Evolutionary conservation across 2,797 vertebrate species (phyloP).

Genomic region (Limosa lapponica): DNA sequence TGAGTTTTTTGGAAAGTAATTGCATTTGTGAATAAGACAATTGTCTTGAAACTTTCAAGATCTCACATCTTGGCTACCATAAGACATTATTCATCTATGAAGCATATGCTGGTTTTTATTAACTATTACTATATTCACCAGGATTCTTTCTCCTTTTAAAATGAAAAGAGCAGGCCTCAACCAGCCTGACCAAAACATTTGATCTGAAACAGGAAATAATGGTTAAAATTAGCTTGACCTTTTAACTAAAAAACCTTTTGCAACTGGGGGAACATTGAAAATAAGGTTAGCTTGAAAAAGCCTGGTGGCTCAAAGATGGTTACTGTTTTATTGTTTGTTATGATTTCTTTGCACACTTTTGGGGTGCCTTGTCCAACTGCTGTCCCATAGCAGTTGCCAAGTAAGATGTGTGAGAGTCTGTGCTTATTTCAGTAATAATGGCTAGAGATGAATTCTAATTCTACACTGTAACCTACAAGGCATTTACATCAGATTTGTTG

Average conservation of each 20-base stretch:
- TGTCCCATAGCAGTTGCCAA: not conserved
- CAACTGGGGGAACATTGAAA: not conserved
- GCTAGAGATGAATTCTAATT: not conserved
- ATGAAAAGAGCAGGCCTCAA: not conserved
- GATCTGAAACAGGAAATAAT: not conserved
- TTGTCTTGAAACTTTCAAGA: not conserved
- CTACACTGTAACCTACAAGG: not conserved
- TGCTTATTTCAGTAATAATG: not conserved
- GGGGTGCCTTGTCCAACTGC: not conserved
- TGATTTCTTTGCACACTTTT: not conserved
- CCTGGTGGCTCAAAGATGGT: not conserved
- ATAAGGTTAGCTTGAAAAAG: not conserved
- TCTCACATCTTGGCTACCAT: not conserved
- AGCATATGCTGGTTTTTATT: not conserved
- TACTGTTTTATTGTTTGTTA: not conserved
- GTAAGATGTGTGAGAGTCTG: not conserved
- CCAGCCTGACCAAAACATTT: not conserved
- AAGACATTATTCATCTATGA: not conserved
- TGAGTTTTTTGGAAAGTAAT: not conserved
- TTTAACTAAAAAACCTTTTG: not conserved
- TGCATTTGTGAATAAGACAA: not conserved
- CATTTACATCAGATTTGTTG: not conserved
- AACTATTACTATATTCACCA: not conserved
- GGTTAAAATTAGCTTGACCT: not conserved
- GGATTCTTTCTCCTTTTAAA: not conserved